phyloP scores from a whole-genome alignment of 2,113 vertebrate genomes.

The Rafetus swinhoei region DNA sequence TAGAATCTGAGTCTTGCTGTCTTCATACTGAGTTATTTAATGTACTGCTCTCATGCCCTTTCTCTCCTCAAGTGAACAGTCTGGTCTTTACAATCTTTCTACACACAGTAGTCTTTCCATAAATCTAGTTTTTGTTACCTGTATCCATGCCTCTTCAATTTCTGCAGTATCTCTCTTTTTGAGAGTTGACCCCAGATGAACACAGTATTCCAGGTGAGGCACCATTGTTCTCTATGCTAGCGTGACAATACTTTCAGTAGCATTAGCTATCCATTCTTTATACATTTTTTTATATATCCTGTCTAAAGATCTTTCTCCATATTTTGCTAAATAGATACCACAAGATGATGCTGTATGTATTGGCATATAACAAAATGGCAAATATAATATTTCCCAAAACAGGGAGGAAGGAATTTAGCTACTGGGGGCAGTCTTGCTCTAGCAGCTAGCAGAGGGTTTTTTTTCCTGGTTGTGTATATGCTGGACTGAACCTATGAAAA shows the following conservation, averaged over 20 bases:
- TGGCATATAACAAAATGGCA: conserved; percentile 10
- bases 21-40: not conserved
- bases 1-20: not conserved
- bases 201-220: not conserved
- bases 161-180: conserved; percentile 3
- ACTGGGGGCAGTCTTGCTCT: conserved; percentile 67
- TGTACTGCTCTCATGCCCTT: not conserved
- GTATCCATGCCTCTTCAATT: not conserved
- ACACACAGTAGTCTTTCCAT: not conserved
- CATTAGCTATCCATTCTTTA: not conserved
- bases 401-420: conserved; percentile 14
- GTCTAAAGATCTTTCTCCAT: not conserved
- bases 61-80: not conserved
- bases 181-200: not conserved
- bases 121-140: not conserved
- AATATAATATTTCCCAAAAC: not conserved
- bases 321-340: not conserved
- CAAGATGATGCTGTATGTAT: not conserved
- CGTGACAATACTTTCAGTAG: not conserved
- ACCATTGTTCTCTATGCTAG: not conserved
- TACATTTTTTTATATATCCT: not conserved
- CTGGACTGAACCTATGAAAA: not conserved
- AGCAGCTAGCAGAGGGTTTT: not conserved
- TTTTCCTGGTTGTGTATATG: not conserved
- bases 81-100: not conserved